These are phyloP conservation scores for Lagria hirta DNA, from an alignment of 2,888 invertebrate genomes.

Conservation along the genomic window DNA sequence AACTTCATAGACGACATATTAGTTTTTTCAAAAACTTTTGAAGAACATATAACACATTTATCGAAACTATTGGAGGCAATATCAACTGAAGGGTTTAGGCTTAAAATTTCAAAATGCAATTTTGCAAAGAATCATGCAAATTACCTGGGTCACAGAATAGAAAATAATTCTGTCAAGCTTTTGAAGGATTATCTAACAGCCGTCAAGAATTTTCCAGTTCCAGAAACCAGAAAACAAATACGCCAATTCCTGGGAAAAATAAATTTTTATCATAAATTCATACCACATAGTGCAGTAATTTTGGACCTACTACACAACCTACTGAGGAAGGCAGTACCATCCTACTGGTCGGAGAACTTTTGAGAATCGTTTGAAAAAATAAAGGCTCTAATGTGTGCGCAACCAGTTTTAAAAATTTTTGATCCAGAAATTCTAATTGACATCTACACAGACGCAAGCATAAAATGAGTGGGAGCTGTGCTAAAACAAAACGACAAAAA, in stretches of 20 bases:
- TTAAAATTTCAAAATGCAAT: too few relatives aligned
- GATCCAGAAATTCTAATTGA: background rate
- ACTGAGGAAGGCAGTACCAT: background rate
- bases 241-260: constrained; percentile 2
- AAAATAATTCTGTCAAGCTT: too few relatives aligned
- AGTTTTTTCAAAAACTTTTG: too few relatives aligned
- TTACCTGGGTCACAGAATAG: too few relatives aligned
- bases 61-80: too few relatives aligned
- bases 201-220: constrained; percentile 1
- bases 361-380: background rate
- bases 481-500: background rate
- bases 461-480: background rate
- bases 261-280: constrained; percentile 1
- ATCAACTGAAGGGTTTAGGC: too few relatives aligned
- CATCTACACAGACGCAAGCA: constrained; percentile 1
- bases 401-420: constrained; percentile 1
- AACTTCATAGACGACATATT: too few relatives aligned
- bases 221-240: background rate
- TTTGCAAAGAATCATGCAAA: too few relatives aligned
- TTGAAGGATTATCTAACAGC: too few relatives aligned
- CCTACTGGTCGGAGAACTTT: background rate
- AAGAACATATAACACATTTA: too few relatives aligned
- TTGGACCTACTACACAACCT: constrained; percentile 1
- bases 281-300: background rate
- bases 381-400: background rate